These are phyloP conservation scores for Pyrocephalus nanus DNA, from an alignment of 2,797 vertebrate species.

Conservation along the genomic window DNA sequence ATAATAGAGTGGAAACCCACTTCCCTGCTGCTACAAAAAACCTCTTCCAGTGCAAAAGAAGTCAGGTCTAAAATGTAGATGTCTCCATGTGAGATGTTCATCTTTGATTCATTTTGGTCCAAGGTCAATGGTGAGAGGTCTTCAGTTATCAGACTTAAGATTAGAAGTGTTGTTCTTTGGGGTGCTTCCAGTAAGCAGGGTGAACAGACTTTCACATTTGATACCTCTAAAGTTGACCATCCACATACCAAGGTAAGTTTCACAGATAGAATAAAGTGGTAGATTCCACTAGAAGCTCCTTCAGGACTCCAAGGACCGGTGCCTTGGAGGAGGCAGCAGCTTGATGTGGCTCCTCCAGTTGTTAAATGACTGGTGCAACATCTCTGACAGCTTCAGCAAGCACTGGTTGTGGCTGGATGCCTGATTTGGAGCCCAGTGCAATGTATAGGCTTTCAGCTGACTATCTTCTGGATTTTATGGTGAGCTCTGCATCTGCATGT, in stretches of 20 bases:
- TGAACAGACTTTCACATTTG: background rate
- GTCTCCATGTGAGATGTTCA: background rate
- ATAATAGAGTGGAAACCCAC: background rate
- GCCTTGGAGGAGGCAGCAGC: rapidly evolving
- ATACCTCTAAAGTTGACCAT: background rate
- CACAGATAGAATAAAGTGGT: background rate
- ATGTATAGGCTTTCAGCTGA: background rate
- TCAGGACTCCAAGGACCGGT: background rate
- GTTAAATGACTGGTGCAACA: background rate
- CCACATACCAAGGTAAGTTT: background rate
- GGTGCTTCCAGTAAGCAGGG: background rate
- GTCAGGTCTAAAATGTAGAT: background rate
- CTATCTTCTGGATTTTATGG: background rate
- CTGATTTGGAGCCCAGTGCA: background rate
- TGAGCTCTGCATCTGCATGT: background rate
- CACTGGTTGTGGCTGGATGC: background rate
- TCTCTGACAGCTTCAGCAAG: background rate
- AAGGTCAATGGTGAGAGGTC: background rate
- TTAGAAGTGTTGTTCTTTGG: background rate
- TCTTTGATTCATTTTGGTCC: background rate
- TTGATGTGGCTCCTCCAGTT: background rate
- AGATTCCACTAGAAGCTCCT: background rate
- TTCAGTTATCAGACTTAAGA: background rate
- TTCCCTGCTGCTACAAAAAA: background rate
- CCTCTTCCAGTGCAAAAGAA: background rate